Percentiles rank a stretch among this genome's conserved stretches.
phyloP scores from a whole-genome alignment of 2,113 vertebrate species.

The Tetrao urogallus region DNA sequence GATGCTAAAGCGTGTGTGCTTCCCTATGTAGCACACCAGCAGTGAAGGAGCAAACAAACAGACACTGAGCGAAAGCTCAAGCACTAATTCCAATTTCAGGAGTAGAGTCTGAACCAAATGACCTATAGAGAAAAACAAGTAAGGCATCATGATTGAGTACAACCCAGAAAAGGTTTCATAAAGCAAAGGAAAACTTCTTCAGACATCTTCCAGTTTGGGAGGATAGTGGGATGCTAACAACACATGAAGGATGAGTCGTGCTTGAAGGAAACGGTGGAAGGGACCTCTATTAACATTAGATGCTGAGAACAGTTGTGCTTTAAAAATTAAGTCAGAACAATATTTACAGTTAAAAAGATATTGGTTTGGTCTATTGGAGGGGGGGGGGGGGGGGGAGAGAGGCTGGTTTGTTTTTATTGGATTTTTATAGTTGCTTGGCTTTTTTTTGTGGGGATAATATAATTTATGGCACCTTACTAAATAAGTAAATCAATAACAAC shows the following conservation, averaged over 20 bases:
- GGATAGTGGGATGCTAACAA: not conserved
- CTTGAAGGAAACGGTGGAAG: not conserved
- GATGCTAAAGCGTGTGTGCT: not conserved
- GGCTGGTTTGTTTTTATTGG: not conserved
- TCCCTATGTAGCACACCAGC: not conserved
- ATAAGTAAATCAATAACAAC: not conserved
- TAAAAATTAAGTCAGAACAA: not conserved
- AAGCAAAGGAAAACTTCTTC: not conserved
- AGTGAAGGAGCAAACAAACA: too few species aligned
- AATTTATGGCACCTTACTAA: not conserved
- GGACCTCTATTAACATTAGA: not conserved
- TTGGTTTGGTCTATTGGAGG: not conserved
- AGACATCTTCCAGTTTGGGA: not conserved
- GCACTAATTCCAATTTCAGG: not conserved
- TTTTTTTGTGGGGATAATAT: not conserved
- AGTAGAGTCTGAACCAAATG: not conserved
- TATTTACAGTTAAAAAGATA: not conserved
- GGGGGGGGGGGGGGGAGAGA: too few species aligned
- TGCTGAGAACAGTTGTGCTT: not conserved
- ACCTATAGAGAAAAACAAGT: not conserved
- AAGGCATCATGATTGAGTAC: not conserved
- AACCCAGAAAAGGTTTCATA: not conserved
- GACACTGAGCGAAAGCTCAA: too few species aligned
- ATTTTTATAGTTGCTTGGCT: too few species aligned
- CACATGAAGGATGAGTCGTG: rapidly evolving